Evolutionary conservation across 2,888 invertebrate genomes (phyloP), one percentile per base, ranked within the genome.

Genomic region (Alloscopus bannaensis): DNA sequence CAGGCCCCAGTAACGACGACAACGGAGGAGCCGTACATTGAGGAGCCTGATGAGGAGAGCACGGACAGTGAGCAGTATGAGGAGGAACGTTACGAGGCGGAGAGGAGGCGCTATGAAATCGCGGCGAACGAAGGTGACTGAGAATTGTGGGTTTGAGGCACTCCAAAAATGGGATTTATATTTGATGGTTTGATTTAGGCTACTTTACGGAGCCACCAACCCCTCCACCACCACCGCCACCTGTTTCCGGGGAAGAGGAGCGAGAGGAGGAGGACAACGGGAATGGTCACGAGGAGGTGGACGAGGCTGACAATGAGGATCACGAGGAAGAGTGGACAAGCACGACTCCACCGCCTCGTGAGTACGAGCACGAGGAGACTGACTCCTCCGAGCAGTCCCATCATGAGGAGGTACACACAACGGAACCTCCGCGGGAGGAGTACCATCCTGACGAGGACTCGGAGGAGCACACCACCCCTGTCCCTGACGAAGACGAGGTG

Each of bases 31-130:
- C 11, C 1, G 13, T 72, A 71, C 0, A 69, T 68, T n/a, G 29
- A 64, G 18, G 81, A 84, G 50, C 55, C 65, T 20, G 69, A 42
- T 22, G 72, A 76, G 13, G 78, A 72, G 29, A 72, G 70, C 8
- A 75, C 68, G 62, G 69, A 71, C 22, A 66, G 75, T 16, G 70
- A 78, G 62, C 70, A 72, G 40, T 69, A 66, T n/a, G 69, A 78
- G 22, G 79, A 82, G 28, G 81, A 83, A 47, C 42, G 78, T 6
- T 81, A 81, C 45, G 81, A 81, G 47, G 28, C 52, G 42, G 81
- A 81, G 24, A 68, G 73, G 36, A 16, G 81, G 24, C 45, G 70
- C 4, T 81, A 81, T 45, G 77, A 77, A 36, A 13, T 24, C 26
- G 29, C 18, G 40, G 66, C 81, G 11, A 76, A 70, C 59, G 52